A percentile compares a stretch with the other conserved stretches of the same genome.
Evolutionary conservation across 35 echinoderm and acorn worm species (phyloP).

Genomic region (Lytechinus pictus): DNA sequence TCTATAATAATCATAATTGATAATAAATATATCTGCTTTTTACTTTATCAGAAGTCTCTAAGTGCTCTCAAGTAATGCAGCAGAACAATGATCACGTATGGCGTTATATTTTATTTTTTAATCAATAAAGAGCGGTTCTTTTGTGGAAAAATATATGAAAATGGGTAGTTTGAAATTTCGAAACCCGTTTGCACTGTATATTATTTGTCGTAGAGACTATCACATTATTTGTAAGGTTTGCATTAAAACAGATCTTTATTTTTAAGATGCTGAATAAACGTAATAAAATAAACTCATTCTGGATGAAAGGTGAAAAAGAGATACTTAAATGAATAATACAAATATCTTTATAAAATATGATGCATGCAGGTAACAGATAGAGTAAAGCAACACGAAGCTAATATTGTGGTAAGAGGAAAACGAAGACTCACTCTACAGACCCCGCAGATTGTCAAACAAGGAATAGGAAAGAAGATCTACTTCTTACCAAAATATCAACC

Average conservation of each 20-base stretch:
- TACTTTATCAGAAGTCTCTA: no score
- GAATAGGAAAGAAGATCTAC: background rate
- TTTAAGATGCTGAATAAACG: background rate
- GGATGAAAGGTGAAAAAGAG: no score
- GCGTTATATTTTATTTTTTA: background rate
- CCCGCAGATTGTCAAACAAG: background rate
- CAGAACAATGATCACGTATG: background rate
- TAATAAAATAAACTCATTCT: background rate
- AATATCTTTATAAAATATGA: background rate
- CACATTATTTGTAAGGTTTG: no score
- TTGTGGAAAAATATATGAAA: no score
- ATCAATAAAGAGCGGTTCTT: background rate
- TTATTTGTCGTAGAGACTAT: no score
- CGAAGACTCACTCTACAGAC: background rate
- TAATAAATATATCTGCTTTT: background rate
- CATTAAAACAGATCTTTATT: no score
- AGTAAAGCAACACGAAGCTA: background rate
- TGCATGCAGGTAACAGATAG: background rate
- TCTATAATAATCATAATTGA: no score
- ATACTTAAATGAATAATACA: no score
- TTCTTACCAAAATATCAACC: background rate
- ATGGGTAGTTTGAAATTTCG: no score
- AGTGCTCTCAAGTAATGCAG: background rate
- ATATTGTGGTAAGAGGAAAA: background rate
- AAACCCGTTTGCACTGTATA: no score